Percentiles rank a stretch among this genome's conserved stretches.
Evolutionary conservation across 2,888 invertebrate genomes (phyloP).

Genomic region (Phrixothrix hirtus): DNA sequence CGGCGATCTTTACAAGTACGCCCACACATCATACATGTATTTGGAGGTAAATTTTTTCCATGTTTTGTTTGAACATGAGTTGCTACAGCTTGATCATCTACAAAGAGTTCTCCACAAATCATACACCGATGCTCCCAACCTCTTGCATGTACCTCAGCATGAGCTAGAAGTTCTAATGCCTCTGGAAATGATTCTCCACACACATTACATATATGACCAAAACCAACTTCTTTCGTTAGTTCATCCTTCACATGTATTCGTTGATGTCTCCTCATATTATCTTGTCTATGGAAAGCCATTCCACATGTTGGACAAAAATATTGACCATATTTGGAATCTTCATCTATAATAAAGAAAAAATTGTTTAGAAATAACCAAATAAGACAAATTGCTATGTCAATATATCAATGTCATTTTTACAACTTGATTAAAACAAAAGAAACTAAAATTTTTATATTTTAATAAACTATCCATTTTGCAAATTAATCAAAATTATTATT

Average conservation of each 20-base stretch:
- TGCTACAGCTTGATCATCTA: slow-evolving; percentile 66
- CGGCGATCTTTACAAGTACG: slow-evolving; percentile 70
- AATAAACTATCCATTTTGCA: not conserved
- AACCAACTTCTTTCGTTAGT: slow-evolving; percentile 16
- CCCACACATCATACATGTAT: slow-evolving; percentile 69
- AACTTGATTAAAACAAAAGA: too few species aligned
- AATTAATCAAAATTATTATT: too few species aligned
- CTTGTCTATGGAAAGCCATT: slow-evolving; percentile 76
- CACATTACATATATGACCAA: slow-evolving; percentile 73
- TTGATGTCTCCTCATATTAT: slow-evolving; percentile 71
- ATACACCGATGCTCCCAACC: slow-evolving; percentile 64
- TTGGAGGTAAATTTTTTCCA: slow-evolving; percentile 64
- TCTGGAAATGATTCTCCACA: slow-evolving; percentile 79
- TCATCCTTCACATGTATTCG: slow-evolving; percentile 55
- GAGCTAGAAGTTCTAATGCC: slow-evolving; percentile 75
- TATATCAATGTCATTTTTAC: too few species aligned
- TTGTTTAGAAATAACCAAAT: not conserved
- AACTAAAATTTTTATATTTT: too few species aligned
- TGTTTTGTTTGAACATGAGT: slow-evolving; percentile 66
- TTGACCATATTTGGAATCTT: slow-evolving; percentile 64
- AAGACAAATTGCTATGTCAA: too few species aligned
- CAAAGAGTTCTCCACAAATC: slow-evolving; percentile 67
- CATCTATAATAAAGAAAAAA: slow-evolving; percentile 33
- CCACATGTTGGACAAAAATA: slow-evolving; percentile 75
- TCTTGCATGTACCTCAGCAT: slow-evolving; percentile 77